Percentiles rank a stretch among this genome's conserved stretches.
phyloP scores from a whole-genome alignment of 2,113 vertebrate species.

The Gymnogyps californianus region DNA sequence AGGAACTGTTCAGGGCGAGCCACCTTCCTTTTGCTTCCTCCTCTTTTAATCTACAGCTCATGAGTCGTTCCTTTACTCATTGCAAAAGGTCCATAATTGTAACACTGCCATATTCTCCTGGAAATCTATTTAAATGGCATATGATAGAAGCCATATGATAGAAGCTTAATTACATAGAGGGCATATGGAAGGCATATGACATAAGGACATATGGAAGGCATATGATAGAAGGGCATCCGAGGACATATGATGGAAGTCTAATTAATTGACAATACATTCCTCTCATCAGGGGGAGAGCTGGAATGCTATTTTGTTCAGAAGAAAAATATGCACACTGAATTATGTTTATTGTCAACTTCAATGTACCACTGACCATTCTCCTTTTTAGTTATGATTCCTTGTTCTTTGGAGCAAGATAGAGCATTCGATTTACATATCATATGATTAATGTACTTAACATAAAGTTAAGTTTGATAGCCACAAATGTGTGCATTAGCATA shows the following conservation, averaged over 20 bases:
- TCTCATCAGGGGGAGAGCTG: constrained; percentile 58
- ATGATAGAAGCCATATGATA: constrained; percentile 70
- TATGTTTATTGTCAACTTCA: neutral
- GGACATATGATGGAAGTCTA: constrained; percentile 69
- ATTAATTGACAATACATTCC: constrained; percentile 66
- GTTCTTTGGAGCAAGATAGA: neutral
- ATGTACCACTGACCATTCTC: neutral
- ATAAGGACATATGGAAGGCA: constrained; percentile 69
- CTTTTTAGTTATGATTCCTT: neutral
- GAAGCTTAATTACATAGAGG: constrained; percentile 61
- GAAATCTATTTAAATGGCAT: constrained; percentile 62
- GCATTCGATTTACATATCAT: neutral
- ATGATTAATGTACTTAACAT: neutral
- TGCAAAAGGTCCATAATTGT: constrained; percentile 41
- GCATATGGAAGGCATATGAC: constrained; percentile 72
- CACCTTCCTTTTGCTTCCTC: neutral
- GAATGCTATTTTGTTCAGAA: constrained; percentile 61
- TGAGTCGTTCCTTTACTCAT: neutral
- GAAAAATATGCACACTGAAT: constrained; percentile 45
- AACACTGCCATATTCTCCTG: constrained; percentile 58
- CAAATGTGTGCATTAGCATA: neutral
- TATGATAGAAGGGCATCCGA: constrained; percentile 65
- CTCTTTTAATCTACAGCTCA: neutral
- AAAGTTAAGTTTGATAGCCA: neutral
- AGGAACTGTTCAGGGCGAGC: neutral